Base-by-base conservation (phyloP, 2,888 invertebrate species). In the Hydropsyche betteni region DNA sequence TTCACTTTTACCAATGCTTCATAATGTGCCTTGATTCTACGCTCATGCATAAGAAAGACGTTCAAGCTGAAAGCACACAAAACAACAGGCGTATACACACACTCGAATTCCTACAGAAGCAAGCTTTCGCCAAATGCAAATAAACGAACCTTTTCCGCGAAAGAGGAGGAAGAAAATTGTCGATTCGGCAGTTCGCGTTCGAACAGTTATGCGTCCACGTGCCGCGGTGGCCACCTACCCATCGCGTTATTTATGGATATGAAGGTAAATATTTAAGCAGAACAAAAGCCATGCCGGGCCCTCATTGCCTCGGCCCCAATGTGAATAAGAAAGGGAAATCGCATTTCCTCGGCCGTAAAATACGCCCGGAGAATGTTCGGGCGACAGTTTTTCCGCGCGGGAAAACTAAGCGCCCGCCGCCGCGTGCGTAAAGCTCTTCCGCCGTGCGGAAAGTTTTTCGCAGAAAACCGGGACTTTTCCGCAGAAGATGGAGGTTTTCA, bases 251-350 rank as follows among this genome's bases (percentile, higher is more conserved):
- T 69, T 69, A 69, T 44, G 69, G 50, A 36, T 69, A 14, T 69
- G 14, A 69, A 69, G 38, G 53, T 70, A 70, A 70, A 70, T 70
- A 70, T 70, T 52, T 70, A 53, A 53, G 44, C 36, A 34, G 53
- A 70, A 33, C 34, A 70, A 70, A 70, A 53, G 16, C 70, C 51
- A 51, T 53, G 6, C 50, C 51, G 10, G 6, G 53, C 70, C 51
- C 33, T 70, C 53, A 51, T 51, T 70, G 70, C 53, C 36, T 16
- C 38, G 50, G 24, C 10, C 12, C 5, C 69, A 12, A 51, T 70
- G 52, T 70, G 70, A 53, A 53, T 70, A 70, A 16, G 53, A 34
- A 70, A 53, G 51, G 70, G 53, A 70, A 70, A 70, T 70, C 33
- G 53, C 52, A 53, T 70, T 70, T 70, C 12, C 70, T 38, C 24